Base-by-base conservation (phyloP, 2,113 vertebrate genomes). In the Psilopsiagon aymara region DNA sequence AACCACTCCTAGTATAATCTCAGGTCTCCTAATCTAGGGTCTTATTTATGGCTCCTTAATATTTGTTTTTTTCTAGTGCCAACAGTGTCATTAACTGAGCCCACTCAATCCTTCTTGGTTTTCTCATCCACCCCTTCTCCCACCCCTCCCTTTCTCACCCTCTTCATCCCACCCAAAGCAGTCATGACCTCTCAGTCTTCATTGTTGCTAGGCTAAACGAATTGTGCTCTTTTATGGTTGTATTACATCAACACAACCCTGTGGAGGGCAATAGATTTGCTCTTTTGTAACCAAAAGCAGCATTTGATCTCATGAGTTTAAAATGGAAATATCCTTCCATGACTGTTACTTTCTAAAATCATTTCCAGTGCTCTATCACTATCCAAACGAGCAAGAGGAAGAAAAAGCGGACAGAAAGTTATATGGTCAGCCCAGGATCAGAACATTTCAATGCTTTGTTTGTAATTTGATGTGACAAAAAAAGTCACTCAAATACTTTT, bases 151-250 rank as follows among this genome's bases (percentile, higher is more conserved):
- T 16, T 59, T n/a, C 19, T n/a, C 20, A 15, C 63, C 41, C 20
- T 13, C 6, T 75, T 39, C 63, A 81, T 82, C 64, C 31, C 16
- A 14, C 28, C 57, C 68, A 68, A 69, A 88, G 66, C 37, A 88
- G 92, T 89, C 49, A 0, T 82, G 94, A 94, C 90, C 91, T 71
- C 82, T 95, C 93, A 92, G 57, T 92, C 77, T 75, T 84, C 84
- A 37, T 87, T 89, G 92, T 96, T 92, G 62, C 89, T 94, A 92
- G 94, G 94, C 94, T 97, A 95, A 96, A 97, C 87, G 94, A 91
- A 90, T 91, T 86, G 87, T 82, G 53, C 87, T 91, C 86, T 94
- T 97, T 91, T 93, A 94, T 62, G 90, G 78, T 85, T 94, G 43
- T 62, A 73, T 93, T 94, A 92, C 91, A 95, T 96, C 95, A 96